These are phyloP conservation scores for Lithosia quadra DNA, from an alignment of 2,888 invertebrate species.

Conservation along the genomic window DNA sequence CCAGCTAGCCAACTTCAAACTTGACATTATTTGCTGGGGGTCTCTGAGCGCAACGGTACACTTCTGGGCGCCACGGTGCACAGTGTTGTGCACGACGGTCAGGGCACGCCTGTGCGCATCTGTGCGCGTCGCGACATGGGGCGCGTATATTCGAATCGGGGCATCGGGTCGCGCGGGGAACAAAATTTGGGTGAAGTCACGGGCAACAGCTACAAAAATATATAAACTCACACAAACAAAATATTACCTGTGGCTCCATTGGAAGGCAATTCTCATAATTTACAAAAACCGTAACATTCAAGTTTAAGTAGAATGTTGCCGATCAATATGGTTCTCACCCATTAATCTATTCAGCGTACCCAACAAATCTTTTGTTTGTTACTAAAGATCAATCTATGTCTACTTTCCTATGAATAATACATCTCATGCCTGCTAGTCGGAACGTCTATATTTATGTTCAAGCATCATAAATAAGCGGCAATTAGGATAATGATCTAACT, in stretches of 20 bases:
- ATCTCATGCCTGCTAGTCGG: conserved; percentile 52
- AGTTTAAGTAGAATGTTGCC: conserved; percentile 63
- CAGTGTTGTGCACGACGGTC: too few relatives aligned
- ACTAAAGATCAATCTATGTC: conserved; percentile 72
- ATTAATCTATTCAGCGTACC: conserved; percentile 69
- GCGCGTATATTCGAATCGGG: too few relatives aligned
- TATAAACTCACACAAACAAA: too few relatives aligned
- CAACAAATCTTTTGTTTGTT: conserved; percentile 77
- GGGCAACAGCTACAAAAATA: too few relatives aligned
- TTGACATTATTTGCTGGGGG: too few relatives aligned
- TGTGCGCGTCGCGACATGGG: too few relatives aligned
- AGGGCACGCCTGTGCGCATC: too few relatives aligned
- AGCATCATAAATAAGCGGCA: conserved; percentile 50
- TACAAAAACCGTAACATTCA: conserved; percentile 48
- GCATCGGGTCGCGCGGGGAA: too few relatives aligned
- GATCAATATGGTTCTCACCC: conserved; percentile 55
- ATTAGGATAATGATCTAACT: conserved; percentile 53
- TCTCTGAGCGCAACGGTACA: too few relatives aligned
- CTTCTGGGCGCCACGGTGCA: too few relatives aligned
- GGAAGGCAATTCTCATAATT: conserved; percentile 62
- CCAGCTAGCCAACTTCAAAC: too few relatives aligned
- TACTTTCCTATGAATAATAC: conserved; percentile 70
- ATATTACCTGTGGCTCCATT: conserved; percentile 34
- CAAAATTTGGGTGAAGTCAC: too few relatives aligned
- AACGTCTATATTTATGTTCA: conserved; percentile 59